phyloP scores from a whole-genome alignment of 1,140 invertebrate species.

The Galleria mellonella region DNA sequence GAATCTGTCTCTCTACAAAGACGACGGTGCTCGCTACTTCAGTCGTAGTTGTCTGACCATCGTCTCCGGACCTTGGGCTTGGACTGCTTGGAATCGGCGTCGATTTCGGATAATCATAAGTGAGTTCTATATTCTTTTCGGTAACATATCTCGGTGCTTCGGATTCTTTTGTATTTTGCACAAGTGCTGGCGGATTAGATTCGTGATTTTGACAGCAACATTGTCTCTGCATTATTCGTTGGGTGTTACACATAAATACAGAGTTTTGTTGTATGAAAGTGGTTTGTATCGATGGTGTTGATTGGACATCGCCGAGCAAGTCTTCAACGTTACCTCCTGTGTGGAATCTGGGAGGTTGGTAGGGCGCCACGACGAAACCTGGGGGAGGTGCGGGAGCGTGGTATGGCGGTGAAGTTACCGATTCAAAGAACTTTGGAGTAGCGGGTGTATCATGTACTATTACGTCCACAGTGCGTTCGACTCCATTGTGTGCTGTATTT shows the following conservation, averaged over 20 bases:
- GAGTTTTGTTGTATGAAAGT: conserved; percentile 63
- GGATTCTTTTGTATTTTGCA: conserved; percentile 13
- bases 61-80: conserved; percentile 43
- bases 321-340: conserved; percentile 69
- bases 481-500: conserved; percentile 23
- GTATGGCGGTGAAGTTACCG: conserved; percentile 49
- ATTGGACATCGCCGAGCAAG: conserved; percentile 59
- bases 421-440: conserved; percentile 55
- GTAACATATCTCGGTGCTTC: conserved; percentile 58
- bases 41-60: conserved; percentile 55
- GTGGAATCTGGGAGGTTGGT: conserved; percentile 52
- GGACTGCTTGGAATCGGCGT: conserved; percentile 45
- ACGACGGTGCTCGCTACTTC: conserved; percentile 71
- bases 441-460: conserved; percentile 53
- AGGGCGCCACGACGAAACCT: conserved; percentile 54
- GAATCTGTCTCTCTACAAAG: conserved; percentile 67
- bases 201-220: conserved; percentile 60
- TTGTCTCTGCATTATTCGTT: conserved; percentile 55
- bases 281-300: conserved; percentile 47
- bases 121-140: conserved; percentile 71
- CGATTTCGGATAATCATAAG: conserved; percentile 67
- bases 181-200: conserved; percentile 18
- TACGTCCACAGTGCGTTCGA: conserved; percentile 56
- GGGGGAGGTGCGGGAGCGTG: conserved; percentile 48
- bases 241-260: conserved; percentile 70